These are phyloP conservation scores for Rhynchonycteris naso DNA, from an alignment of 2,797 vertebrate genomes.

Conservation along the genomic window DNA sequence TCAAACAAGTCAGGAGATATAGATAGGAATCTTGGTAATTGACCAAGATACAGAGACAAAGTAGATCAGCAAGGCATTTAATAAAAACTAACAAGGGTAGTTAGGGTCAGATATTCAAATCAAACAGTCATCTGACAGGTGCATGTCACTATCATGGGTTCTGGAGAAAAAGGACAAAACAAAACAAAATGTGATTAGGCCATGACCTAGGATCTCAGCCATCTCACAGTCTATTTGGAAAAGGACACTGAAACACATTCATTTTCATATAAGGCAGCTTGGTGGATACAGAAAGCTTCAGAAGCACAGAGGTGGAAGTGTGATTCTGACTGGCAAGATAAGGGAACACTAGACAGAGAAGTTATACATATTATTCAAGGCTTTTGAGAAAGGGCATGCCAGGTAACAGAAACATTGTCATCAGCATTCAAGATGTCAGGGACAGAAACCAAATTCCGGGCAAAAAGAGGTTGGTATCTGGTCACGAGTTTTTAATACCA, in stretches of 20 bases:
- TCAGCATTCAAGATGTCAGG: not conserved
- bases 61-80: not conserved
- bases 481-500: not conserved
- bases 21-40: not conserved
- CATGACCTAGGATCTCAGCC: not conserved
- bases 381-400: not conserved
- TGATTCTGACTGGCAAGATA: not conserved
- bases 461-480: not conserved
- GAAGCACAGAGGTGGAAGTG: not conserved
- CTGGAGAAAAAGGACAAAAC: not conserved
- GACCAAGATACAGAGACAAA: not conserved
- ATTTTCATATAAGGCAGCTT: not conserved
- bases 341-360: not conserved
- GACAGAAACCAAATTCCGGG: not conserved
- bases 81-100: not conserved
- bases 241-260: not conserved
- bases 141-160: not conserved
- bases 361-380: not conserved
- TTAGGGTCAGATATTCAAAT: not conserved
- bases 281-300: not conserved
- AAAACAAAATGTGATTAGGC: not conserved
- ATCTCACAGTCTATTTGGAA: conserved; percentile 13
- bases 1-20: not conserved
- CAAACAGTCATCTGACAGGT: not conserved
- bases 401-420: not conserved